Base-by-base conservation (phyloP, 2,888 invertebrate species). In the Hypolimnas misippus region DNA sequence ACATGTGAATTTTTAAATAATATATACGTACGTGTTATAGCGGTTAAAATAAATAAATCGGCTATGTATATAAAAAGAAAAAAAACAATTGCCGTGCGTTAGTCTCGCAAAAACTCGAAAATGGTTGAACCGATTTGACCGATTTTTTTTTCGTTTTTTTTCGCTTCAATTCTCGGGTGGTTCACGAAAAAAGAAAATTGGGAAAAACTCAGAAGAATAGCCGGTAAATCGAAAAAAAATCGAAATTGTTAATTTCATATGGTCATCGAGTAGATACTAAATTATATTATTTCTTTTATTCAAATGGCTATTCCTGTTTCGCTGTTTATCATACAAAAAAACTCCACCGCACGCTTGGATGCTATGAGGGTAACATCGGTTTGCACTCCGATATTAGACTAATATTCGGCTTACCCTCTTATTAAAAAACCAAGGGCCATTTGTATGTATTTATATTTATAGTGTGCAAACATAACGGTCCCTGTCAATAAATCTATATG, bases 341-440 rank as follows among this genome's bases (percentile, higher is more conserved):
- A 87, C 86, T 79, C 67, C 68, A 72, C 67, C 72, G 76, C 68
- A 73, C 74, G 78, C 78, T 76, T 80, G 74, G 82, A 79, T 73
- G 73, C 77, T 77, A 79, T 66, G 80, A 81, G 87, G 84, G 88
- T 82, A 83, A 91, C 91, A 92, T 87, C 78, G 87, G 89, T 90
- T 90, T 89, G 90, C 91, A 91, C 91, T 92, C 84, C 82, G 82
- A 87, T 91, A 91, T 91, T 89, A 83, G 83, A 73, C 88, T 89
- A 90, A 91, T 91, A 91, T 89, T 86, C 89, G 83, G 80, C 84
- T 81, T 83, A 86, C 89, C 92, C 90, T 82, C 82, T 88, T 91
- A 90, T 90, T 91, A 90, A 90, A 89, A 90, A 91, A 87, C 87
- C 85, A 82, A 85, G 82, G 83, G 85, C 89, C 84, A 88, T 91